A percentile compares a stretch with the other conserved stretches of the same genome.
Conservation (phyloP, 2,113 vertebrate species). For the Dermatemys mawii region DNA sequence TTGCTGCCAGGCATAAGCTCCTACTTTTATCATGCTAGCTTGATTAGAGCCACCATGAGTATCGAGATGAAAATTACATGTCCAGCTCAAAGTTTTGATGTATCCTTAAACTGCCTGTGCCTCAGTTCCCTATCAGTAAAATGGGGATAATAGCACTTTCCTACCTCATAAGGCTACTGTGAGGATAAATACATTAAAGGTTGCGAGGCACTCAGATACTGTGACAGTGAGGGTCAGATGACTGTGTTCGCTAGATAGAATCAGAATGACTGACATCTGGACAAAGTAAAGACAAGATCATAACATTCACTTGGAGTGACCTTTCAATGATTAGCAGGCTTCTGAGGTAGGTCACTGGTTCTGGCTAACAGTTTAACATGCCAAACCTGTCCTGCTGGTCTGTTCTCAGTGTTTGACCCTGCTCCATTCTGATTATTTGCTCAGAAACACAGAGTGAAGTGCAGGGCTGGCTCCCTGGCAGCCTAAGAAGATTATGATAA, state of each 20-base stretch:
- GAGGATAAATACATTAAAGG: constrained; percentile 41
- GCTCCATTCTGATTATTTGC: neutral
- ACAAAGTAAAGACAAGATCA: neutral
- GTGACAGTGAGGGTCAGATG: neutral
- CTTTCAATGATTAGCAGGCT: neutral
- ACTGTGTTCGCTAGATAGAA: neutral
- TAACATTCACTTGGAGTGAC: neutral
- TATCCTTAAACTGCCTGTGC: neutral
- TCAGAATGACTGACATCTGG: neutral
- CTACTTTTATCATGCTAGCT: neutral
- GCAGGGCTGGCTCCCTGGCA: neutral
- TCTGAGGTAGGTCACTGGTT: neutral
- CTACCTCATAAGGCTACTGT: neutral
- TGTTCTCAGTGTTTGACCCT: neutral
- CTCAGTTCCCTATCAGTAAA: neutral
- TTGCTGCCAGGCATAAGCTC: neutral
- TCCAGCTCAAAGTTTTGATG: neutral
- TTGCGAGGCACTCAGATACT: constrained; percentile 1
- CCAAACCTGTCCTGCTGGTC: neutral
- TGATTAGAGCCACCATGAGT: neutral
- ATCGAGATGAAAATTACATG: neutral
- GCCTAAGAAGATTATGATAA: neutral
- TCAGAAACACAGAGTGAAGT: neutral
- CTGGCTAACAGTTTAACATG: neutral
- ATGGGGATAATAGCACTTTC: neutral